A percentile compares a stretch with the other conserved stretches of the same genome.
These are phyloP conservation scores for Drosophila merina DNA, from an alignment of 2,888 invertebrate species.

Conservation along the genomic window DNA sequence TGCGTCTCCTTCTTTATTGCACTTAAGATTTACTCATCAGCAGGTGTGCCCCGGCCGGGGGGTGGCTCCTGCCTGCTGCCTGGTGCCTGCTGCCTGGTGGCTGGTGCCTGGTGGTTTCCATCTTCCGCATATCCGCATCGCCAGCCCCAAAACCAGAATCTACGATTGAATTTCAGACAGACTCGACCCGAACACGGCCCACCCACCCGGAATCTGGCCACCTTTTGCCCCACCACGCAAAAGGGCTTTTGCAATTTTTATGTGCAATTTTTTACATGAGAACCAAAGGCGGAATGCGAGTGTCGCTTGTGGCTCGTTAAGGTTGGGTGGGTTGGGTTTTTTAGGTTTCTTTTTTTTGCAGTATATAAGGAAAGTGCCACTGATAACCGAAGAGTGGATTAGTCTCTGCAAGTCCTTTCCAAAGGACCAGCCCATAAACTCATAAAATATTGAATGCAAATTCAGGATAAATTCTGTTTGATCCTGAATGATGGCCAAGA, in stretches of 20 bases:
- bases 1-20: slow-evolving; percentile 74
- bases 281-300: slow-evolving; percentile 37
- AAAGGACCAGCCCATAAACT: background rate
- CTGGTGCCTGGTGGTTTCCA: slow-evolving; percentile 8
- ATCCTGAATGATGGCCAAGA: background rate
- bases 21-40: slow-evolving; percentile 81
- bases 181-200: slow-evolving; percentile 6
- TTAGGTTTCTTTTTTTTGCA: slow-evolving; percentile 10
- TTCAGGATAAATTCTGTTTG: slow-evolving; percentile 8
- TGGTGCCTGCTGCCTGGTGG: background rate
- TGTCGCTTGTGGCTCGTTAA: slow-evolving; percentile 74
- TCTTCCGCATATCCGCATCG: slow-evolving; percentile 16
- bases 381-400: slow-evolving; percentile 36
- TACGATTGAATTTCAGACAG: slow-evolving; percentile 74
- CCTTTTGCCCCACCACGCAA: slow-evolving; percentile 17
- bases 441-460: slow-evolving; percentile 33
- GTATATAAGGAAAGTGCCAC: slow-evolving; percentile 9
- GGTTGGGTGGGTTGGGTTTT: slow-evolving; percentile 45
- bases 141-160: slow-evolving; percentile 42
- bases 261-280: slow-evolving; percentile 63
- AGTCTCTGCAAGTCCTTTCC: slow-evolving; percentile 28
- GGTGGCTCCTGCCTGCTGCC: background rate
- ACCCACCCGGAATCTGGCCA: slow-evolving; percentile 10
- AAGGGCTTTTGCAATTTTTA: slow-evolving; percentile 72
- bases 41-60: slow-evolving; percentile 62